Conservation (phyloP, 2,113 vertebrate genomes). For the Orycteropus afer region DNA sequence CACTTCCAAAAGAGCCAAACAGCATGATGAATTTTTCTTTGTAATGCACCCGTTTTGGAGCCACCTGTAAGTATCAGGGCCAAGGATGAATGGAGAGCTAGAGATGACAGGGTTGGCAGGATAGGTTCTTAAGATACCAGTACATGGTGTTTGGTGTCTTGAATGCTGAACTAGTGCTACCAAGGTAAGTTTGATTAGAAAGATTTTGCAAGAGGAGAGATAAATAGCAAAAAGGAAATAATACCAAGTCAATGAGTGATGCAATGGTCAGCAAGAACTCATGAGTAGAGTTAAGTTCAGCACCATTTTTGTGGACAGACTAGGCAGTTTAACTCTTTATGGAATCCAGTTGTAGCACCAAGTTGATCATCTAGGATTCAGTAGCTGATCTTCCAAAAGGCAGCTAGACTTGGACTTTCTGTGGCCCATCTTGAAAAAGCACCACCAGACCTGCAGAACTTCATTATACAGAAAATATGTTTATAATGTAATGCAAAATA, state of each 20-base stretch:
- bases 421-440: neutral
- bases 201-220: neutral
- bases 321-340: neutral
- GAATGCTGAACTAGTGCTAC: neutral
- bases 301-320: neutral
- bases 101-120: neutral
- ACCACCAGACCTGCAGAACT: neutral
- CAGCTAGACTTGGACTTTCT: neutral
- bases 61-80: neutral
- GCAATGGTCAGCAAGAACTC: neutral
- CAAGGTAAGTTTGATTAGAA: neutral
- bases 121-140: neutral
- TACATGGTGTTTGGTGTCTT: neutral
- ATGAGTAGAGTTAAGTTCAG: neutral
- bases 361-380: neutral
- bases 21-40: slow-evolving; percentile 20
- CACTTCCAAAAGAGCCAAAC: neutral
- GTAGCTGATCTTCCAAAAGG: neutral
- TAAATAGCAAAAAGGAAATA: neutral
- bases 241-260: neutral
- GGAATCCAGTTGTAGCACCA: neutral
- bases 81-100: neutral
- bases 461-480: neutral
- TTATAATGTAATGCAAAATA: neutral
- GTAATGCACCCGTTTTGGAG: neutral